These are phyloP conservation scores for Bombylius discolor DNA, from an alignment of 2,888 invertebrate species.

Conservation along the genomic window DNA sequence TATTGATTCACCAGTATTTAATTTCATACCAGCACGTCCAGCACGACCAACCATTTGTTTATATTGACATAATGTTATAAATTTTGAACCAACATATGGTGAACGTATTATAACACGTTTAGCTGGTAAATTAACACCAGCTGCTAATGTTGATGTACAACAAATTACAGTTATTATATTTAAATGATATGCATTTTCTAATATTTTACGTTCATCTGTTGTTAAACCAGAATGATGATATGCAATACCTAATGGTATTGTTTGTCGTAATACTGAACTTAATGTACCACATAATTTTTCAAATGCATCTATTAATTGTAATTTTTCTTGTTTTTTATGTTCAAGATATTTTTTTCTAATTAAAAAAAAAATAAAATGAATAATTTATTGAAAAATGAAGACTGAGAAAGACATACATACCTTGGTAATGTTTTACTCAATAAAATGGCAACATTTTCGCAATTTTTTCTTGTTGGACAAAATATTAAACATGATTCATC, in stretches of 20 bases:
- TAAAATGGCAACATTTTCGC: conserved; percentile 76
- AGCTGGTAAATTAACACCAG: conserved; percentile 93
- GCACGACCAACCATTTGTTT: conserved; percentile 95
- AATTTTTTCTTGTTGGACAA: conserved; percentile 85
- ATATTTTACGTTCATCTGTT: conserved; percentile 65
- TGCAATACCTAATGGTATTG: conserved; percentile 70
- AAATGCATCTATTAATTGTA: conserved; percentile 44
- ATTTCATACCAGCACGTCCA: conserved; percentile 62
- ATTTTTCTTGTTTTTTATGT: conserved; percentile 46
- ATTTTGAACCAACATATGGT: conserved; percentile 64
- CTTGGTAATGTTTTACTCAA: conserved; percentile 50
- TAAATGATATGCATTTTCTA: conserved; percentile 74
- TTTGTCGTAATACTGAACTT: conserved; percentile 51
- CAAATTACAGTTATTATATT: conserved; percentile 79
- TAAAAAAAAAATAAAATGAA: background rate
- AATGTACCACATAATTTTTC: conserved; percentile 52
- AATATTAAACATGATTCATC: conserved; percentile 73
- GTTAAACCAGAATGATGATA: conserved; percentile 92
- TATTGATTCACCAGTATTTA: conserved; percentile 68
- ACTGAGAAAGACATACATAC: conserved; percentile 10
- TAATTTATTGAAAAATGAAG: background rate
- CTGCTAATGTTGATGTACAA: conserved; percentile 94
- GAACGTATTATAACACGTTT: conserved; percentile 75
- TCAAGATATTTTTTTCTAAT: conserved; percentile 40
- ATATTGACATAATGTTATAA: conserved; percentile 66